Evolutionary conservation across 1,140 invertebrate species (phyloP).

Genomic region (Hyphantria cunea): DNA sequence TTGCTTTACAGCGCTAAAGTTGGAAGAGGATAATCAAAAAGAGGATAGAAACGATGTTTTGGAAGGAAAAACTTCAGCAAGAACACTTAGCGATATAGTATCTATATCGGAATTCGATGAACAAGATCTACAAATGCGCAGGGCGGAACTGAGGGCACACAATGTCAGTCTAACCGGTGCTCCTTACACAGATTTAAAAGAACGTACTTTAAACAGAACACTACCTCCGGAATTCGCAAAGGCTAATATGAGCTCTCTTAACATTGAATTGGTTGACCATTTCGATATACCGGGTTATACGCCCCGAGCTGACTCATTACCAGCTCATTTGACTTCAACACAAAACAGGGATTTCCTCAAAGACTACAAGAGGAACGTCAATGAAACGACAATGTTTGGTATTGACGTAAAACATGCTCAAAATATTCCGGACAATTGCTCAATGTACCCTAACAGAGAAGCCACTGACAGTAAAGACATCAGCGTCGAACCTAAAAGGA

Average conservation of each 20-base stretch:
- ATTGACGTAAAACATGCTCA: slow-evolving; percentile 52
- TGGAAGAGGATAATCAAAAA: slow-evolving; percentile 80
- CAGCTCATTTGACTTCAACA: slow-evolving; percentile 65
- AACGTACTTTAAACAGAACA: slow-evolving; percentile 58
- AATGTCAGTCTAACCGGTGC: slow-evolving; percentile 51
- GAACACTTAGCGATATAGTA: slow-evolving; percentile 86
- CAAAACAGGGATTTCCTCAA: slow-evolving; percentile 55
- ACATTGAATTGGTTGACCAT: slow-evolving; percentile 56
- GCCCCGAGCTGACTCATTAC: slow-evolving; percentile 65
- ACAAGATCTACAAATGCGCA: slow-evolving; percentile 80
- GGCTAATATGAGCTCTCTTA: slow-evolving; percentile 67
- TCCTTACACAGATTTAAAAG: slow-evolving; percentile 37
- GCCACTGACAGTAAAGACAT: slow-evolving; percentile 63
- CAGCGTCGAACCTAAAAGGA: slow-evolving; percentile 75
- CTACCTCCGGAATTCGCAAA: slow-evolving; percentile 58
- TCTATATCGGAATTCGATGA: slow-evolving; percentile 88
- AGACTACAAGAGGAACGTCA: slow-evolving; percentile 70
- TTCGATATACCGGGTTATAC: slow-evolving; percentile 51
- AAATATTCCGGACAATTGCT: slow-evolving; percentile 74
- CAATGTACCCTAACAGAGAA: slow-evolving; percentile 77
- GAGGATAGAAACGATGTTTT: slow-evolving; percentile 70
- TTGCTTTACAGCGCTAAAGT: slow-evolving; percentile 72
- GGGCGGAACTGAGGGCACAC: slow-evolving; percentile 63
- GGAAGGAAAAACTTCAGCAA: slow-evolving; percentile 82
- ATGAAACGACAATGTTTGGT: slow-evolving; percentile 77